Evolutionary conservation across 2,888 invertebrate species (phyloP), one percentile per base, ranked within the genome.

Genomic region (Eumerus sabulonum): DNA sequence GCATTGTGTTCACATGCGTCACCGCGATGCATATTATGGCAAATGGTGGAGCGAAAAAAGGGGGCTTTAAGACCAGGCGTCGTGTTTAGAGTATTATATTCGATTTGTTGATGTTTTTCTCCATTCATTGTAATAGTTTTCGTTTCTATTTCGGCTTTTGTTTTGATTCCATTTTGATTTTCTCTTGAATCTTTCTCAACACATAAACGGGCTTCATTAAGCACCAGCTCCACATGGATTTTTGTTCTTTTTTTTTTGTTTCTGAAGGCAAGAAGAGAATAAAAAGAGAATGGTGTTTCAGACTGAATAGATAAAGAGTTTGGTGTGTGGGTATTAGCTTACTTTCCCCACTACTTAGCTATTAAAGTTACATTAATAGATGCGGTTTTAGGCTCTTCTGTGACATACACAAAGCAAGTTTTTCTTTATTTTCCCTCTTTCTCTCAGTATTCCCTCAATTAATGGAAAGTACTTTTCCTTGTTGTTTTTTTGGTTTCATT

Each of bases 111-210:
- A 27, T 27, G 27, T 27, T 27, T 27, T 27, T 27, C 27, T 27
- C 7, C 27, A 27, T 27, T 27, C 27, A 27, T 27, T 27, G 27
- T 7, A n/a, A n/a, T n/a, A 27, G 27, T 57, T 42, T 76, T 71
- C 71, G 66, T 76, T 50, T 67, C 18, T 77, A 73, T 73, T 73
- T 72, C 67, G 77, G 73, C 73, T 79, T 79, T 79, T 79, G 68
- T 79, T 79, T 79, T 79, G 79, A 79, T 79, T 79, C 74, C 74
- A 64, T 47, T 70, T 40, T 64, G 63, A 70, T 74, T 74, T 79
- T 60, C 68, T 64, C 70, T 59, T 67, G 56, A 3, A 11, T 40
- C 40, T n/a, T 27, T 11, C 40, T 7, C 40, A 11, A n/a, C 40
- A 40, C n/a, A 40, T 7, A 3, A 7, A 40, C 3, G 11, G 12